Base-by-base conservation (phyloP, 1,140 invertebrate genomes). In the Anastrepha obliqua region DNA sequence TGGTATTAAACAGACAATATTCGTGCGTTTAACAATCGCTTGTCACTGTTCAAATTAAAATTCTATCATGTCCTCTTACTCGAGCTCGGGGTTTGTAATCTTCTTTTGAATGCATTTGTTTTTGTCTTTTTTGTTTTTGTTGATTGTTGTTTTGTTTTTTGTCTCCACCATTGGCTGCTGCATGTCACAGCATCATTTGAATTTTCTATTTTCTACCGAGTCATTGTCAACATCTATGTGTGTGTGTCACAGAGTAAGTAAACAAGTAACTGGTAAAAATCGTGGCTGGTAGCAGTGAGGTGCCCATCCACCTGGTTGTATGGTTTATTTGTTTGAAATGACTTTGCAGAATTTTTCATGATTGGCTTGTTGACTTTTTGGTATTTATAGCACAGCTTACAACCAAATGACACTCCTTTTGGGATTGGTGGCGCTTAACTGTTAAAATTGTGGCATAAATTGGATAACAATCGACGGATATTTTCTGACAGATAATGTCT, bases 1-100 rank as follows among this genome's bases (percentile, higher is more conserved):
- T 44, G n/a, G 70, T 11, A 47, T 13, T n/a, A 74, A 15, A 74
- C 70, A 17, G 70, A 17, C 70, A 47, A 74, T 51, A n/a, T 47
- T n/a, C 17, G 5, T 13, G 47, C 17, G 74, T 17, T 29, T 20
- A 42, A 55, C 47, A 81, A 81, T 55, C 74, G 74, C 74, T 81
- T 81, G 74, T 81, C 74, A 81, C 74, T 81, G 2, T 55, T 81
- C 74, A 81, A 81, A 81, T 81, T 81, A 81, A 81, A 81, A 81
- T 81, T 81, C 74, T 81, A 81, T 81, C 74, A 81, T 81, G 74
- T 81, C n/a, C 74, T 58, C 74, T 81, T 29, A 81, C 74, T 55
- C 47, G 2, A 11, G 44, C 47, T 81, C n/a, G 55, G 74, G n/a
- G 74, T 42, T 55, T 20, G 74, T 81, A 81, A 81, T 81, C 74